These are phyloP conservation scores for Bimastos eiseni DNA, from an alignment of 2,888 invertebrate species.

Conservation along the genomic window DNA sequence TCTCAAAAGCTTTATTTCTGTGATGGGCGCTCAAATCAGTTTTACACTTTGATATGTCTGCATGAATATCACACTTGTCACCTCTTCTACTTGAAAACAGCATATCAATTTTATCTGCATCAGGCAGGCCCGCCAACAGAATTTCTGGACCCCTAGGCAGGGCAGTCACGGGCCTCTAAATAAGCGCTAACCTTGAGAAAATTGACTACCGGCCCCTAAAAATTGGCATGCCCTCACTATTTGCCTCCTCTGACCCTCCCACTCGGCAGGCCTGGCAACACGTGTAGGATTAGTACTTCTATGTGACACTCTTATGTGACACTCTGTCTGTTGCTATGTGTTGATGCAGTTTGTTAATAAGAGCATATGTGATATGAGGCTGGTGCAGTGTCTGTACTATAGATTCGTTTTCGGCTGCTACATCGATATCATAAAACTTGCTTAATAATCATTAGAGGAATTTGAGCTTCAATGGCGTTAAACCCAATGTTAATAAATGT, in stretches of 20 bases:
- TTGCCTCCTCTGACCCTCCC: no score
- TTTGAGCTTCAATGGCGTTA: slow-evolving; percentile 7
- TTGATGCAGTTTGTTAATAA: neutral
- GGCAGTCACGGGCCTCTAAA: no score
- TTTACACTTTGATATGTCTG: slow-evolving; percentile 3
- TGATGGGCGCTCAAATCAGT: neutral
- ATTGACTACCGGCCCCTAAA: no score
- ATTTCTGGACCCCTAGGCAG: no score
- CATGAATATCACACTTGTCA: neutral
- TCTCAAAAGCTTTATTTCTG: neutral
- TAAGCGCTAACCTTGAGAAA: no score
- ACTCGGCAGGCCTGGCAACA: no score
- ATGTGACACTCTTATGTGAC: neutral
- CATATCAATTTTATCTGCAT: neutral
- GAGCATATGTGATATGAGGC: neutral
- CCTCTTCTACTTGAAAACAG: neutral
- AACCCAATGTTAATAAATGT: neutral
- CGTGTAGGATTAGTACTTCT: neutral
- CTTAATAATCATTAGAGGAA: neutral
- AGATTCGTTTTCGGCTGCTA: neutral
- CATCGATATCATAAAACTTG: neutral
- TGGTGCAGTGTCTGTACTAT: neutral
- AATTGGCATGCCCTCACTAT: no score
- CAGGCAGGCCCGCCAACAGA: no score
- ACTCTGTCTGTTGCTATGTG: neutral